These are phyloP conservation scores for Stenodema calcarata DNA, from an alignment of 2,888 invertebrate genomes.

Conservation along the genomic window DNA sequence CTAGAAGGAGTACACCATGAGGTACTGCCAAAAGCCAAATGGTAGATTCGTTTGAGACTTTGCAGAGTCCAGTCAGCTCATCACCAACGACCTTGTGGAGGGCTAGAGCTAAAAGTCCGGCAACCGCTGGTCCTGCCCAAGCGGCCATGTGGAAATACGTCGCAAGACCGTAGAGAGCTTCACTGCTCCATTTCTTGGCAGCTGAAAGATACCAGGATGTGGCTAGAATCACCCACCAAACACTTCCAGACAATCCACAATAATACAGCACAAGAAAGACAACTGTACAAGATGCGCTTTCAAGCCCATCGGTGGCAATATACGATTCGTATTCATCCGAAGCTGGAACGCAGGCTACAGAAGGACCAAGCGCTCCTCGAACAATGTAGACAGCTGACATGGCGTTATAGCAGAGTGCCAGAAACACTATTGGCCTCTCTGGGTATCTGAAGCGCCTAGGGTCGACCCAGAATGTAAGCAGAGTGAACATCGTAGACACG, in stretches of 20 bases:
- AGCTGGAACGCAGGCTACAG: conserved; percentile 62
- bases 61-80: conserved; percentile 62
- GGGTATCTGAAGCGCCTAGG: conserved; percentile 86
- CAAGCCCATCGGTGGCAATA: conserved; percentile 65
- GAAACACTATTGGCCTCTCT: conserved; percentile 87
- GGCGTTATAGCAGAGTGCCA: conserved; percentile 85
- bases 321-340: conserved; percentile 62
- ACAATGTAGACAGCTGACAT: conserved; percentile 78
- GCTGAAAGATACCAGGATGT: conserved; percentile 90
- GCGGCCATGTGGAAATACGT: conserved; percentile 85
- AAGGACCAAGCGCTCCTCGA: conserved; percentile 69
- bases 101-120: conserved; percentile 82
- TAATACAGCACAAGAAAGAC: conserved; percentile 79
- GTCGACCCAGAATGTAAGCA: conserved; percentile 88
- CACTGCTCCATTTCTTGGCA: conserved; percentile 91
- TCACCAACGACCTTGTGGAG: conserved; percentile 79
- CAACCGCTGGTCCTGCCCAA: conserved; percentile 86
- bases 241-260: conserved; percentile 78
- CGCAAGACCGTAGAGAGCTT: conserved; percentile 85
- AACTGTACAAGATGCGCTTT: conserved; percentile 72
- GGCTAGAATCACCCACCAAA: conserved; percentile 89
- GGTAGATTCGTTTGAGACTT: conserved; percentile 67
- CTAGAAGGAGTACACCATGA: conserved; percentile 68
- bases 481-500: conserved; percentile 80
- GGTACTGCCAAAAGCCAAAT: conserved; percentile 71